phyloP scores from a whole-genome alignment of 2,888 invertebrate species.

The Thalpophila matura region DNA sequence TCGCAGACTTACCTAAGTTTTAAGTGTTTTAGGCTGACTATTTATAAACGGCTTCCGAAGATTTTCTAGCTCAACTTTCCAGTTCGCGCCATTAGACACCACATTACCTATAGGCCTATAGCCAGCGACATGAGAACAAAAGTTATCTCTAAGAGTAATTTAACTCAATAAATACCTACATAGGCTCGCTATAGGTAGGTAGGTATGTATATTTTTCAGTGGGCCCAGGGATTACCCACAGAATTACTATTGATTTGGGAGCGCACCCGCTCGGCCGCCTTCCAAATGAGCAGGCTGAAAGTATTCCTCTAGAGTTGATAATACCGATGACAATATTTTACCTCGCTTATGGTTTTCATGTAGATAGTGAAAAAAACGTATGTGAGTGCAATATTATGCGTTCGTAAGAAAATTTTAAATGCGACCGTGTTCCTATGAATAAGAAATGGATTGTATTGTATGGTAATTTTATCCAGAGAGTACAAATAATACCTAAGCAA shows the following conservation, averaged over 20 bases:
- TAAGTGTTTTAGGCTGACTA: no score
- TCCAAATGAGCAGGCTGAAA: conserved; percentile 86
- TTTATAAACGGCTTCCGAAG: no score
- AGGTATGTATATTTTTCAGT: conserved; percentile 82
- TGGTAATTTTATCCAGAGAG: no score
- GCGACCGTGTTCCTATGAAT: no score
- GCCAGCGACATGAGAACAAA: conserved; percentile 45
- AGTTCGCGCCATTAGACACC: conserved; percentile 34
- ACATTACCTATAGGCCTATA: no score
- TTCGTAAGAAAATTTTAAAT: no score
- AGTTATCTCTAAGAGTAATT: conserved; percentile 52
- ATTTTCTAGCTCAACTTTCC: conserved; percentile 25
- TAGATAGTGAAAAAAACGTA: no score
- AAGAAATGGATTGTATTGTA: no score
- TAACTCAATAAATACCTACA: conserved; percentile 54
- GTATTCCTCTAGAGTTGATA: conserved; percentile 73
- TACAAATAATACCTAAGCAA: no score
- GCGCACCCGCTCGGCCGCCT: conserved; percentile 86
- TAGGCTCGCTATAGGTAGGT: conserved; percentile 55
- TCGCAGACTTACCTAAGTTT: no score
- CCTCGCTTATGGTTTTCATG: no score
- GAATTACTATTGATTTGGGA: conserved; percentile 90
- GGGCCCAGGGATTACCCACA: conserved; percentile 84
- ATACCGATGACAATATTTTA: conserved; percentile 49
- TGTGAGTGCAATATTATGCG: no score